These are phyloP conservation scores for Chaetodon trifasciatus DNA, from an alignment of 2,797 vertebrate species.

Conservation along the genomic window DNA sequence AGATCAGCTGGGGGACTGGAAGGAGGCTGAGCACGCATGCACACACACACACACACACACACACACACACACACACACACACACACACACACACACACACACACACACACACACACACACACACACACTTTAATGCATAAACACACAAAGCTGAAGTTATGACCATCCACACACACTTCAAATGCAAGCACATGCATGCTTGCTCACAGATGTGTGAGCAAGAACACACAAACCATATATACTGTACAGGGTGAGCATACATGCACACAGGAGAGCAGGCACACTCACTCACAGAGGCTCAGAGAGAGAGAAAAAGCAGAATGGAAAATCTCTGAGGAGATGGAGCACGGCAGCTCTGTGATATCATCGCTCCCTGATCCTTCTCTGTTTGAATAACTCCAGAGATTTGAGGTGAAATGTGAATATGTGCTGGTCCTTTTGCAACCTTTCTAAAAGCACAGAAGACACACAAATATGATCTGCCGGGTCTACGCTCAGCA, in stretches of 20 bases:
- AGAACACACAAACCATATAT: background rate
- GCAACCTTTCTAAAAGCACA: constrained; percentile 40
- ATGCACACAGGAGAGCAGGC: background rate
- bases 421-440: constrained; percentile 35
- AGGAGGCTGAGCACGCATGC: background rate
- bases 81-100: background rate
- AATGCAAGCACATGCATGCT: background rate
- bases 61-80: too few species aligned
- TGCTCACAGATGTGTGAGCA: background rate
- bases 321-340: constrained; percentile 39
- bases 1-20: constrained; percentile 48
- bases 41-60: background rate
- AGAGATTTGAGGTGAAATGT: constrained; percentile 37
- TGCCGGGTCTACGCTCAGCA: constrained; percentile 46
- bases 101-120: too few species aligned
- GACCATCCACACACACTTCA: background rate
- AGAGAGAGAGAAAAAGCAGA: background rate
- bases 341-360: constrained; percentile 38
- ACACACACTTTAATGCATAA: background rate
- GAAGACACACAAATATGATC: constrained; percentile 33
- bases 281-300: background rate
- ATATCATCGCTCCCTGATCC: constrained; percentile 35
- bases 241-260: background rate
- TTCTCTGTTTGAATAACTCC: constrained; percentile 28
- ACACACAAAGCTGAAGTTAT: constrained; percentile 16